phyloP scores from a whole-genome alignment of 2,888 invertebrate genomes.

The Plutella xylostella region DNA sequence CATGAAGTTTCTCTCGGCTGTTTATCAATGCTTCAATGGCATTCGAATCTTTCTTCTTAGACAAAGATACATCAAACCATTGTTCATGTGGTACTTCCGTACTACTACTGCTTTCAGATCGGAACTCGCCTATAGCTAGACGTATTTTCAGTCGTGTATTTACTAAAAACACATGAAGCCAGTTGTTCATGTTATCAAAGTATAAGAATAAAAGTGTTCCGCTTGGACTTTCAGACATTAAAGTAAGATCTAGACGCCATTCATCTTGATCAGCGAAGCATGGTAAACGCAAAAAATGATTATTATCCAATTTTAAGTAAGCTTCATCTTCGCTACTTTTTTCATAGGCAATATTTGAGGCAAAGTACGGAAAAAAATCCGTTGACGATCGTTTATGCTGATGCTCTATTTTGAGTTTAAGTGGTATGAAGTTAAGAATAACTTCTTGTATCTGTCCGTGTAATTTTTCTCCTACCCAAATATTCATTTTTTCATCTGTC shows the following conservation, averaged over 20 bases:
- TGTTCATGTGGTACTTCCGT: constrained; percentile 38
- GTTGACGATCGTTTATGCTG: constrained; percentile 20
- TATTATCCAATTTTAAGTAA: constrained; percentile 35
- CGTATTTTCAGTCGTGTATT: constrained; percentile 50
- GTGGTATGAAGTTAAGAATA: constrained; percentile 52
- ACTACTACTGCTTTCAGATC: constrained; percentile 42
- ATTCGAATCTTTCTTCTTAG: constrained; percentile 37
- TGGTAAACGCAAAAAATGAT: constrained; percentile 46
- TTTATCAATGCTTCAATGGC: constrained; percentile 53
- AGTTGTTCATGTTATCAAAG: constrained; percentile 28
- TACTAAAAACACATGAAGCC: constrained; percentile 42
- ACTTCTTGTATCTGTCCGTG: constrained; percentile 59
- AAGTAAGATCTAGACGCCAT: constrained; percentile 47
- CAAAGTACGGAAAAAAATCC: constrained; percentile 33
- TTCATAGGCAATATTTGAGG: constrained; percentile 50
- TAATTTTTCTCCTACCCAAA: constrained; percentile 50
- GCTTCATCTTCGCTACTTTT: constrained; percentile 46
- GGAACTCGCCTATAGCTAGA: constrained; percentile 30
- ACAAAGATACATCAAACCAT: constrained; percentile 48
- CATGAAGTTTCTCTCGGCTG: constrained; percentile 44
- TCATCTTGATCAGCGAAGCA: constrained; percentile 42
- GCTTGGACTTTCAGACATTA: constrained; percentile 40
- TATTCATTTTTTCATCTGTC: constrained; percentile 39
- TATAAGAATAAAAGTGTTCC: constrained; percentile 46
- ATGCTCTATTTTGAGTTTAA: constrained; percentile 33